Conservation (phyloP, 1,140 invertebrate species). For the Drosophila rufa region DNA sequence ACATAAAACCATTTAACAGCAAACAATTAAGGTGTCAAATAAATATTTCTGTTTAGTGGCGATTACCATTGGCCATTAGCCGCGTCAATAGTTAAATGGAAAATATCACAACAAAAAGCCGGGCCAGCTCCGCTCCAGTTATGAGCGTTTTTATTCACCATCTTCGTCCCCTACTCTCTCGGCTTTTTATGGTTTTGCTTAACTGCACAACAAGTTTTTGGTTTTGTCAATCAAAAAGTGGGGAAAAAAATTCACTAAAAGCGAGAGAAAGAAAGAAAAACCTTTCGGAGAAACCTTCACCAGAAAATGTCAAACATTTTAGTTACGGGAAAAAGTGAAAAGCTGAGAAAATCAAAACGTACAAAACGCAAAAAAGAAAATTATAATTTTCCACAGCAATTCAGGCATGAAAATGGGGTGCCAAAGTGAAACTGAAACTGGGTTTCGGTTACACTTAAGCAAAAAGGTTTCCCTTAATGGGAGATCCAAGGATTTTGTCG, state of each 20-base stretch:
- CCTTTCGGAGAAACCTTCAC: constrained; percentile 32
- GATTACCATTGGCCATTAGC: constrained; percentile 16
- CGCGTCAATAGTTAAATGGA: constrained; percentile 7
- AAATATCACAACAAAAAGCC: constrained; percentile 11
- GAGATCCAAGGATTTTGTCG: constrained; percentile 16
- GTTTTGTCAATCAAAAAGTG: constrained; percentile 43
- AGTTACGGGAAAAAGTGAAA: constrained; percentile 61
- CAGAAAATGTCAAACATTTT: constrained; percentile 50
- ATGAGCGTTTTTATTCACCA: constrained; percentile 20
- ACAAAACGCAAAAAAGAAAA: constrained; percentile 54
- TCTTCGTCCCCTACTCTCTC: constrained; percentile 12
- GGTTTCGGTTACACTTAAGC: constrained; percentile 16
- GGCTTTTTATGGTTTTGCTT: constrained; percentile 34
- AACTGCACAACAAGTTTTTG: constrained; percentile 46
- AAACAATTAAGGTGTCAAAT: constrained; percentile 32
- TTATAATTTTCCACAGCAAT: constrained; percentile 48
- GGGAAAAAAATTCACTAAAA: constrained; percentile 29
- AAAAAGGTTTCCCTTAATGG: constrained; percentile 25
- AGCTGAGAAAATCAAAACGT: constrained; percentile 50
- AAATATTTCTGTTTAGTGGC: constrained; percentile 29
- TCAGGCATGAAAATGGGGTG: constrained; percentile 55
- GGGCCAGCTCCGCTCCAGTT: constrained; percentile 49
- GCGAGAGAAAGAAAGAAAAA: constrained; percentile 17
- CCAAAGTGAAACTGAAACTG: constrained; percentile 48
- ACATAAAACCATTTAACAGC: constrained; percentile 36